Conservation (phyloP, 2,888 invertebrate species). For the Pseudanteris insignis region DNA sequence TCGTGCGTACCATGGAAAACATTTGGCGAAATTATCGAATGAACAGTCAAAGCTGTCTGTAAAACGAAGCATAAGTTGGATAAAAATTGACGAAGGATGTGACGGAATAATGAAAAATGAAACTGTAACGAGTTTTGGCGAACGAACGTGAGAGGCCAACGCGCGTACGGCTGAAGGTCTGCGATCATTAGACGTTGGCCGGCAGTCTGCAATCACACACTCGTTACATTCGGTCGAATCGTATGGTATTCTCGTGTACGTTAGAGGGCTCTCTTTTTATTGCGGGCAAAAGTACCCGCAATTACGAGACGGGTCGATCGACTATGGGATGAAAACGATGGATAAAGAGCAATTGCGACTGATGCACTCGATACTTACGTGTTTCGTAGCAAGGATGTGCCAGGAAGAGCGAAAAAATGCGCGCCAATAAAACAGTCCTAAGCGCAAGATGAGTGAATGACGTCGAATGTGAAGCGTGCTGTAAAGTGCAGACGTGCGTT, state of each 20-base stretch:
- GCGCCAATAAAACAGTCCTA: slow-evolving; percentile 34
- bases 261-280: slow-evolving; percentile 36
- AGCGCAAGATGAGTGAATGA: slow-evolving; percentile 36
- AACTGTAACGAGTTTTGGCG: slow-evolving; percentile 31
- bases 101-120: slow-evolving; percentile 32
- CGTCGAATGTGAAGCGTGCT: slow-evolving; percentile 22
- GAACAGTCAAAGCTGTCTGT: too few relatives aligned
- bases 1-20: too few relatives aligned
- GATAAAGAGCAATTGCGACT: slow-evolving; percentile 38
- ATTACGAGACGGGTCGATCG: slow-evolving; percentile 46
- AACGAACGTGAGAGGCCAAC: slow-evolving; percentile 19
- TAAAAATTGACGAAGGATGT: too few relatives aligned
- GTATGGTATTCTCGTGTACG: slow-evolving; percentile 50
- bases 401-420: slow-evolving; percentile 29
- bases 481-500: slow-evolving; percentile 34
- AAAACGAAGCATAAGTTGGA: too few relatives aligned
- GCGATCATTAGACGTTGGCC: slow-evolving; percentile 45
- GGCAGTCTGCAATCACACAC: slow-evolving; percentile 49
- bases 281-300: slow-evolving; percentile 46
- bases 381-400: slow-evolving; percentile 30
- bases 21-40: too few relatives aligned
- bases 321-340: slow-evolving; percentile 37
- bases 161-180: slow-evolving; percentile 34
- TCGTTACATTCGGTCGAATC: slow-evolving; percentile 51
- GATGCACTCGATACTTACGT: slow-evolving; percentile 23